These are phyloP conservation scores for Cosmia pyralina DNA, from an alignment of 2,888 invertebrate species.

Conservation along the genomic window DNA sequence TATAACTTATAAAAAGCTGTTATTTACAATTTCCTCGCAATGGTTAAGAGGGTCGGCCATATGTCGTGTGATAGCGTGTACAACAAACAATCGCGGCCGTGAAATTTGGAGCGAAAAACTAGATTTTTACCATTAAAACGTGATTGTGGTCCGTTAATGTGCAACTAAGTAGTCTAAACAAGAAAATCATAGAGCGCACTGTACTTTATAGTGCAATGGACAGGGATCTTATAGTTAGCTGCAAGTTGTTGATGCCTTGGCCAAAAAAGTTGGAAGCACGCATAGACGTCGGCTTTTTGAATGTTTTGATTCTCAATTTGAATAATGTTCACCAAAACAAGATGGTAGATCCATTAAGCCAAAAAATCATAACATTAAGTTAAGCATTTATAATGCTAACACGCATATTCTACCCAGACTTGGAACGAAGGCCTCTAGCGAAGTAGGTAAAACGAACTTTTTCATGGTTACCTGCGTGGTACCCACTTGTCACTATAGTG, in stretches of 20 bases:
- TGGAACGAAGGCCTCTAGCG: slow-evolving; percentile 28
- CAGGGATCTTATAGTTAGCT: slow-evolving; percentile 12
- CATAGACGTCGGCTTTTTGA: neutral
- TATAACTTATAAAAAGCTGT: slow-evolving; percentile 46
- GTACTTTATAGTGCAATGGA: slow-evolving; percentile 12
- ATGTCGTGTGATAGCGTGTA: slow-evolving; percentile 54
- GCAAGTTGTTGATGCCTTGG: neutral
- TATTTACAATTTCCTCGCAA: slow-evolving; percentile 60
- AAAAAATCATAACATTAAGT: slow-evolving; percentile 5
- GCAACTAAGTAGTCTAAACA: slow-evolving; percentile 45
- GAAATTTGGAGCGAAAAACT: slow-evolving; percentile 82
- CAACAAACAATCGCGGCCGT: slow-evolving; percentile 73
- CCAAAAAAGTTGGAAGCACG: neutral
- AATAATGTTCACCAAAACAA: slow-evolving; percentile 16
- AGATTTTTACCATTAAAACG: slow-evolving; percentile 76
- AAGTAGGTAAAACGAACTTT: slow-evolving; percentile 31
- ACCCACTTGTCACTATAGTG: slow-evolving; percentile 37
- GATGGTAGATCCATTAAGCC: slow-evolving; percentile 6
- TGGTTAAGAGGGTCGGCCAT: slow-evolving; percentile 66
- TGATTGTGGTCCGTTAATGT: slow-evolving; percentile 61
- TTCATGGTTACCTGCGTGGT: slow-evolving; percentile 39
- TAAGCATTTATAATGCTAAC: slow-evolving; percentile 9
- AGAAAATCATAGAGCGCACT: slow-evolving; percentile 43
- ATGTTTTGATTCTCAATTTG: slow-evolving; percentile 13
- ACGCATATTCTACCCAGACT: slow-evolving; percentile 10